Base-by-base conservation (phyloP, 2,888 invertebrate genomes). In the Lithodes maja region DNA sequence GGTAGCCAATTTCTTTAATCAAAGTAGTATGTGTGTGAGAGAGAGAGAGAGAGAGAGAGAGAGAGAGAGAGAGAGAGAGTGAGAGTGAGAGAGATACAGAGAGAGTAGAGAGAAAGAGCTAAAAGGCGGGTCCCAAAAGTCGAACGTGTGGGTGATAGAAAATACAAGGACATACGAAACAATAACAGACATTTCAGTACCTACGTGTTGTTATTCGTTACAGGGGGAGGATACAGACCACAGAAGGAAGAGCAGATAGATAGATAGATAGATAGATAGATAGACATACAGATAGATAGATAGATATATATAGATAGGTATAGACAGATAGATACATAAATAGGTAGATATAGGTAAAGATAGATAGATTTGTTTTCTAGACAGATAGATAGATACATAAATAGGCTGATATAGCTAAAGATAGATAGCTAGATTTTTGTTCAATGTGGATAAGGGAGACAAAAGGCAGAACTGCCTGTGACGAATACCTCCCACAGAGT, bases 21-120 rank as follows among this genome's bases (percentile, higher is more conserved):
- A 77, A 50, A 77, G 77, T 33, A 78, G 78, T 52, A n/a, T n/a
- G n/a, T n/a, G n/a, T n/a, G n/a, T n/a, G 78, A 78, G 78, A 78
- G 78, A 78, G 78, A 53, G 78, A 78, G 53, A 78, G 78, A 53
- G 78, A 53, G 53, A 53, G 53, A 52, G 78, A 78, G 78, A 78
- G 78, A 78, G 78, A 79, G 5, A 61, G 61, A 61, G 61, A 61
- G 61, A 61, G 61, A 61, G 61, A 61, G 61, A 61, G 61, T 7
- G 61, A 61, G 61, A 61, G 61, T 7, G 61, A 61, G 61, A 61
- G 61, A 61, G 61, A 61, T 5, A 61, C 7, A 61, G 61, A 61
- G 61, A 61, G 61, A 61, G 61, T 7, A 61, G 61, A 61, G 61
- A 61, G 61, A 61, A 12, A 61, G 61, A 61, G 61, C 5, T 5